phyloP scores from a whole-genome alignment of 2,888 invertebrate genomes.

The Drosophila mimica region DNA sequence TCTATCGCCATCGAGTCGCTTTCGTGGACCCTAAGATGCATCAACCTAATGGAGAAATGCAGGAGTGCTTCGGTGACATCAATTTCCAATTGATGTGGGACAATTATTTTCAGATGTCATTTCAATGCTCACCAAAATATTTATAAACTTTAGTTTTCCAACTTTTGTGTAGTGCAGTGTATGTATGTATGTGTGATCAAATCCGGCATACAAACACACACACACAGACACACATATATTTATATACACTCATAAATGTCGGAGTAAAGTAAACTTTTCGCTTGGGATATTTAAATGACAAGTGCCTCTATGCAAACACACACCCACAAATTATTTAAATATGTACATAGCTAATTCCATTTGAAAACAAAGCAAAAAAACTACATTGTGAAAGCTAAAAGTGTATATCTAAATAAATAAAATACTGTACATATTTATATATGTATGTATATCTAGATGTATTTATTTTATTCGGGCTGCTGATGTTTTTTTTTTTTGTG shows the following conservation, averaged over 20 bases:
- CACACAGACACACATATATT: neutral
- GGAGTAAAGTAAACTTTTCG: conserved; percentile 46
- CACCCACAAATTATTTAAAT: conserved; percentile 23
- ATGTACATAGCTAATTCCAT: conserved; percentile 28
- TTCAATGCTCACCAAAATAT: conserved; percentile 9
- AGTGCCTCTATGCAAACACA: conserved; percentile 20
- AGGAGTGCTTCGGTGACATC: conserved; percentile 45
- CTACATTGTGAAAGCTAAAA: conserved; percentile 19
- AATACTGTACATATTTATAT: neutral
- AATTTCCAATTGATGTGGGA: conserved; percentile 58
- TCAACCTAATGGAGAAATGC: neutral
- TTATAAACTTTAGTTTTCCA: conserved; percentile 15
- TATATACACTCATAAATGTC: conserved; percentile 52
- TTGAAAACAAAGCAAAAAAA: conserved; percentile 23
- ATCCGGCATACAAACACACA: neutral
- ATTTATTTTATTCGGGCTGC: neutral
- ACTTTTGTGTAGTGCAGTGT: conserved; percentile 2
- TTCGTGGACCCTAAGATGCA: neutral
- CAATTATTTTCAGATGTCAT: conserved; percentile 36
- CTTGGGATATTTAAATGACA: conserved; percentile 39
- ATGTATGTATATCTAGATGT: neutral
- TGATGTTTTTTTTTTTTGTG: conserved; percentile 9
- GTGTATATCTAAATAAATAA: conserved; percentile 25
- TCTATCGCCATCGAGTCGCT: conserved; percentile 24
- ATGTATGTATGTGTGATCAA: conserved; percentile 11